phyloP scores from a whole-genome alignment of 2,888 invertebrate species.

The Baronia brevicornis region DNA sequence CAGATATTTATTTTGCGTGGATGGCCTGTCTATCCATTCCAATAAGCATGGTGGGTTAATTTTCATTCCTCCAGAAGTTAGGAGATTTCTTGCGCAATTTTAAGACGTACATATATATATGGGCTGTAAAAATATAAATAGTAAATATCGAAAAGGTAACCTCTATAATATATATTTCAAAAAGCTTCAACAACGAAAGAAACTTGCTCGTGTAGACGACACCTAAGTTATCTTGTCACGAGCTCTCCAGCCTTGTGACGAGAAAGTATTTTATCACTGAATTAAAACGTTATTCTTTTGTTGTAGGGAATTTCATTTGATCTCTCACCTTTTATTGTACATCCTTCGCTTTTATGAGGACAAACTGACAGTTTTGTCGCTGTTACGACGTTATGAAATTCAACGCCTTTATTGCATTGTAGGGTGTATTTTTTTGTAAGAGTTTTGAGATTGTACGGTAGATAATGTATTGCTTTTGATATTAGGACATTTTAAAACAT shows the following conservation, averaged over 20 bases:
- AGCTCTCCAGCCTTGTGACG: conserved; percentile 18
- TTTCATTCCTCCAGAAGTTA: too few species aligned
- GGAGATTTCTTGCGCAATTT: too few species aligned
- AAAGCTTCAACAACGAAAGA: neutral
- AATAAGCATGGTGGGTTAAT: too few species aligned
- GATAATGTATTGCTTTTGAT: neutral
- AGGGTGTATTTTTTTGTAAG: neutral
- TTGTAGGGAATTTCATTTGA: conserved; percentile 35
- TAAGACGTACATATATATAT: too few species aligned
- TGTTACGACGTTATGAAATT: neutral
- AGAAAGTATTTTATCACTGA: conserved; percentile 41
- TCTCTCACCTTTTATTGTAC: conserved; percentile 36
- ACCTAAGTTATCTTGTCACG: neutral
- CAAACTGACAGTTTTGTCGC: conserved; percentile 3
- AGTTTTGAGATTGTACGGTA: neutral
- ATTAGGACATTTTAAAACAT: neutral
- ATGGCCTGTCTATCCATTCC: too few species aligned
- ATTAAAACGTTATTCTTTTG: conserved; percentile 52
- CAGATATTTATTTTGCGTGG: too few species aligned
- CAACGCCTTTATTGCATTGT: conserved; percentile 29
- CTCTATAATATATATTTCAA: too few species aligned
- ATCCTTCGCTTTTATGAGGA: conserved; percentile 12
- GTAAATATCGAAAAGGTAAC: too few species aligned
- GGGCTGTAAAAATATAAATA: too few species aligned
- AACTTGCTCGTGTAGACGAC: neutral